Conservation (phyloP, 2,888 invertebrate genomes). For the Pardosa pseudoannulata region DNA sequence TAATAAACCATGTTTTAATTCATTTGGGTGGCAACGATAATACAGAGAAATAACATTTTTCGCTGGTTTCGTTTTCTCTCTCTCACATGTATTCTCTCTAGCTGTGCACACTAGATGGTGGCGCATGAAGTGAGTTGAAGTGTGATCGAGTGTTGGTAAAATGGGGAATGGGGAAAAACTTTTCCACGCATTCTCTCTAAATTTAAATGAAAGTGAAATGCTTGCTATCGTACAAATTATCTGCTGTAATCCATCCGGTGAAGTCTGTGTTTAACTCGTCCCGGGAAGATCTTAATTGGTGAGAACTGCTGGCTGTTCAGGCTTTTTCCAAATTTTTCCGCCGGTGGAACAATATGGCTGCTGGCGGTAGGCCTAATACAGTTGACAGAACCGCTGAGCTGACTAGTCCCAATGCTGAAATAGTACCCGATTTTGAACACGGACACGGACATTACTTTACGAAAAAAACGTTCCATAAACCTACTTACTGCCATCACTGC, state of each 20-base stretch:
- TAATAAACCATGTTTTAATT: too few species aligned
- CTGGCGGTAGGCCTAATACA: slow-evolving; percentile 43
- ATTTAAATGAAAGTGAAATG: neutral
- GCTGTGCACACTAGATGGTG: too few species aligned
- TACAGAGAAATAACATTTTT: too few species aligned
- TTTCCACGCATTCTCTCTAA: slow-evolving; percentile 17
- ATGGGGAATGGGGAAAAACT: slow-evolving; percentile 33
- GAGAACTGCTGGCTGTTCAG: slow-evolving; percentile 70
- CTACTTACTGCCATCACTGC: slow-evolving; percentile 99
- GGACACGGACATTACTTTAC: slow-evolving; percentile 96
- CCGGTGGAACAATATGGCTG: slow-evolving; percentile 72
- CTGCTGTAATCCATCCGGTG: too few species aligned
- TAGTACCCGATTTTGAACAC: slow-evolving; percentile 58
- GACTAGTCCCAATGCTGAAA: slow-evolving; percentile 68
- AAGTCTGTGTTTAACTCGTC: too few species aligned
- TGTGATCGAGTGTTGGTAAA: neutral
- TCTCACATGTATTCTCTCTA: too few species aligned
- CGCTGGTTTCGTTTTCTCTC: too few species aligned
- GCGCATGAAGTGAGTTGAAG: too few species aligned
- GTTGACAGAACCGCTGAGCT: slow-evolving; percentile 53
- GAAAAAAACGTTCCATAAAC: slow-evolving; percentile 99
- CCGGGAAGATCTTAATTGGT: neutral
- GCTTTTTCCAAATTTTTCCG: slow-evolving; percentile 72
- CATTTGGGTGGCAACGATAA: too few species aligned
- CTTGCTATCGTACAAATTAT: neutral